phyloP scores from a whole-genome alignment of 2,888 invertebrate species.

The Polydrusus cervinus region DNA sequence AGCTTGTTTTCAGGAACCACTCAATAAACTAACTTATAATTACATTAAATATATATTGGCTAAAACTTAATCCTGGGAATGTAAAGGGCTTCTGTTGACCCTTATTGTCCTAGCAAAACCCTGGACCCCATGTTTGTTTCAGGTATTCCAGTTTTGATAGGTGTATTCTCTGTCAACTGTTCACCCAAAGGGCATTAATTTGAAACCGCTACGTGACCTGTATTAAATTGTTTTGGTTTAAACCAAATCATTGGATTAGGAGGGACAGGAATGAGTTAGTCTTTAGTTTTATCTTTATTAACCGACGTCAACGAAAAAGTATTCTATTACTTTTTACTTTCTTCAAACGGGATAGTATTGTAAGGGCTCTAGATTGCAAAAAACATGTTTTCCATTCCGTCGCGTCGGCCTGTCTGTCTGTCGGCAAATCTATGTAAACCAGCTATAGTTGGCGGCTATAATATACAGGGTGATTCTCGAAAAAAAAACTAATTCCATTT shows the following conservation, averaged over 20 bases:
- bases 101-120: background rate
- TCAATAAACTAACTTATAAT: background rate
- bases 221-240: conserved; percentile 28
- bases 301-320: too few species aligned
- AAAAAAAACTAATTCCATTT: too few species aligned
- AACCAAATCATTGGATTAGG: background rate
- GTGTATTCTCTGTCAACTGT: conserved; percentile 38
- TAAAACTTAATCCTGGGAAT: background rate
- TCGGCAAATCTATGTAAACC: too few species aligned
- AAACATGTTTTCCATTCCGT: too few species aligned
- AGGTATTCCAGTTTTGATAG: conserved; percentile 37
- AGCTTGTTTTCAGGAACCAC: too few species aligned
- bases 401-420: too few species aligned
- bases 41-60: background rate
- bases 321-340: too few species aligned
- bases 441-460: too few species aligned
- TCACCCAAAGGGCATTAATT: conserved; percentile 38
- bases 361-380: too few species aligned
- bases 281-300: background rate
- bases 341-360: too few species aligned
- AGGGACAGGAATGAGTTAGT: background rate
- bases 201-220: conserved; percentile 29
- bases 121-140: conserved; percentile 32
- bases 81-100: background rate
- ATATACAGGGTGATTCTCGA: too few species aligned